These are phyloP conservation scores for Sinocyclocheilus grahami DNA, from an alignment of 2,113 vertebrate genomes.

Conservation along the genomic window DNA sequence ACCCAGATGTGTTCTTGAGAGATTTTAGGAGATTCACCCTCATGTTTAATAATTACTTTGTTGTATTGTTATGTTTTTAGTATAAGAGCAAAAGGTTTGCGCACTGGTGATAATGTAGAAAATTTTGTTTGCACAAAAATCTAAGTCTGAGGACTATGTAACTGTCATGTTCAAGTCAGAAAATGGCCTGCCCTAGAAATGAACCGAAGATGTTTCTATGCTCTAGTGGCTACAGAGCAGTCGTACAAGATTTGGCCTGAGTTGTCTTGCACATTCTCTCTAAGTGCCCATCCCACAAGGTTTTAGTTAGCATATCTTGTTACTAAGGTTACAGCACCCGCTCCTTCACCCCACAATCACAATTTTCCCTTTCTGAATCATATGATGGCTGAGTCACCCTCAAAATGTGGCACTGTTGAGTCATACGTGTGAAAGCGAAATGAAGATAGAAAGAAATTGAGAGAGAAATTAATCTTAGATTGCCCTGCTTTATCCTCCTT, in stretches of 20 bases:
- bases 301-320: conserved; percentile 50
- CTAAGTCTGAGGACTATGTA: conserved; percentile 1
- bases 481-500: conserved; percentile 7
- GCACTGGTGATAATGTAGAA: neutral
- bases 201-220: conserved; percentile 31
- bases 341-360: conserved; percentile 38
- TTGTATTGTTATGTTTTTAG: neutral
- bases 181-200: conserved; percentile 11
- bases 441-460: neutral
- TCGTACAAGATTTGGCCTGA: conserved; percentile 32
- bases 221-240: conserved; percentile 26
- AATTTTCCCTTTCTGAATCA: conserved; percentile 36
- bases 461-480: conserved; percentile 25
- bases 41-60: neutral
- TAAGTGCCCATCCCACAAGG: conserved; percentile 37
- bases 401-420: conserved; percentile 13
- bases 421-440: conserved; percentile 32
- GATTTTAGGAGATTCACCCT: neutral
- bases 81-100: neutral
- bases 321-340: conserved; percentile 57
- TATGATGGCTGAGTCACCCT: conserved; percentile 50
- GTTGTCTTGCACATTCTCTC: conserved; percentile 25
- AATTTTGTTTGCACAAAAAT: neutral
- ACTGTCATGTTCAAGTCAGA: conserved; percentile 21
- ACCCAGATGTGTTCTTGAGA: neutral